Evolutionary conservation across 2,113 vertebrate species (phyloP), one percentile per base, ranked within the genome.

Genomic region (Paralichthys olivaceus): DNA sequence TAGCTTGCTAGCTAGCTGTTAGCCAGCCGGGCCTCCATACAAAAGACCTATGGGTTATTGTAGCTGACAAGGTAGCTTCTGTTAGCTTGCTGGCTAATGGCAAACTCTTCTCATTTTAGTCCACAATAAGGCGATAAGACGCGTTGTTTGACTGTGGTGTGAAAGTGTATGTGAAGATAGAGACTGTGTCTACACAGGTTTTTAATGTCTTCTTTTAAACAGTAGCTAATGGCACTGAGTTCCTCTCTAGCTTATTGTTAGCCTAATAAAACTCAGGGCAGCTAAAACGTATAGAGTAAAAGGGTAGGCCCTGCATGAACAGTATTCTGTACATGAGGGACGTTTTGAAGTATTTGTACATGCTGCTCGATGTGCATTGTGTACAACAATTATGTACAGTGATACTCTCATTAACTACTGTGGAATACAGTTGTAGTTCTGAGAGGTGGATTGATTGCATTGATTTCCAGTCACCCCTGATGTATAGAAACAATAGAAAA

Each of bases 241-340:
- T 86, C 66, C 90, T 79, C 65, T 80, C 2, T 91, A 93, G 90
- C 92, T 92, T 91, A 92, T 93, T 93, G 92, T 93, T 93, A 93
- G 88, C 92, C 80, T 79, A 58, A 86, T 87, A 61, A 80, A 85
- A 80, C 32, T 74, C 61, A 85, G 23, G 79, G 49, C 58, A 85
- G 77, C 75, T 83, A 54, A 51, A 65, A 56, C 69, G 70, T 72
- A 58, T 62, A 55, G 4, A 85, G 55, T 63, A 20, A 61, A 85
- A 53, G 5, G 5, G 9, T 1, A 85, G 75, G 79, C 82, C 78
- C 40, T 75, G 12, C 13, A 23, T 79, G 4, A 29, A 49, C 29
- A 69, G 0, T 23, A 20, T 45, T 56, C 5, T 72, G 7, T 68
- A 1, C 49, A 25, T 69, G 8, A 75, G 1, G 14, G 55, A 14